Conservation (phyloP, 2,113 vertebrate genomes). For the Gallinago jamesoni region DNA sequence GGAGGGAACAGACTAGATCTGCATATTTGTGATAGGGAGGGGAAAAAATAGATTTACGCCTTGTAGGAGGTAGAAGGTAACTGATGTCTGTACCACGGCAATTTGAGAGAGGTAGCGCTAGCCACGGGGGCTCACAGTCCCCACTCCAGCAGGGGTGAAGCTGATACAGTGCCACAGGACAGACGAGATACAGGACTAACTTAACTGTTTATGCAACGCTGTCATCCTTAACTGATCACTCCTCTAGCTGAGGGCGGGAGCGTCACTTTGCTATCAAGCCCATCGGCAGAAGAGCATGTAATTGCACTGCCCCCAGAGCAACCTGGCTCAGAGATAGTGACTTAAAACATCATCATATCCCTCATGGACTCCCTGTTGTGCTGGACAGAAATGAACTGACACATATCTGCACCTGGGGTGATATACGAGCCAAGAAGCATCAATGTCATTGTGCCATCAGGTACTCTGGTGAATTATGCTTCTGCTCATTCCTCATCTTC, state of each 20-base stretch:
- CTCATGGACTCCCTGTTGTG: neutral
- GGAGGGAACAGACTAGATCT: neutral
- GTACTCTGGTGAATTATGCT: neutral
- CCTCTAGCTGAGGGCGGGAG: neutral
- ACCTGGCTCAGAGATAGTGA: neutral
- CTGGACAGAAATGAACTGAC: neutral
- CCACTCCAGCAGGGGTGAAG: neutral
- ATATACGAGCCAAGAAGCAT: neutral
- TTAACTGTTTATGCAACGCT: neutral
- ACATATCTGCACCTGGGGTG: neutral
- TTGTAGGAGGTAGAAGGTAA: neutral
- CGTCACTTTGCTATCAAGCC: neutral
- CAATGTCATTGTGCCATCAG: neutral
- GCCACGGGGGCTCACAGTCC: neutral
- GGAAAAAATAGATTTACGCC: neutral
- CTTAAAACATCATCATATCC: neutral
- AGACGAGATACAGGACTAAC: neutral
- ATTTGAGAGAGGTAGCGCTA: neutral
- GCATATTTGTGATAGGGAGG: neutral
- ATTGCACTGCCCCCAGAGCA: neutral
- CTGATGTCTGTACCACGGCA: neutral
- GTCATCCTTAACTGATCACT: neutral
- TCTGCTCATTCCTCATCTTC: neutral
- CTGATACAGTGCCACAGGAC: neutral
- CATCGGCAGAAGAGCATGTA: neutral